Base-by-base conservation (phyloP, 2,888 invertebrate species). In the Cyrtodaria siliqua region DNA sequence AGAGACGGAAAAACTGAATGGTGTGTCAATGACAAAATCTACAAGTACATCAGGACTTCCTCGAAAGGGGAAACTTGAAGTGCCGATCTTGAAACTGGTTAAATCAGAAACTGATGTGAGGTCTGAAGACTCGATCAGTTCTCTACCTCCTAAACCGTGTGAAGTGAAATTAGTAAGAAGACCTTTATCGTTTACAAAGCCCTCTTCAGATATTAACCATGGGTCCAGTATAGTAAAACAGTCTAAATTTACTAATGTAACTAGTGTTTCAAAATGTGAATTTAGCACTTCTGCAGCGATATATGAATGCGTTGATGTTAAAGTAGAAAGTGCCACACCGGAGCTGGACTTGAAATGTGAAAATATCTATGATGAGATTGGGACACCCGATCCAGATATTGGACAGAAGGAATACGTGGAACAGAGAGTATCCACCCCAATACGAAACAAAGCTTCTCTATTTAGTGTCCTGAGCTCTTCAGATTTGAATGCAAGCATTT, bases 41-140 rank as follows among this genome's bases (percentile, higher is more conserved):
- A 23, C 23, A 14, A 52, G 53, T 52, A 52, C 53, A 18, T 18
- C 53, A 23, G 53, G 53, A 26, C 20, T 52, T 6, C 16, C 20
- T 4, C 4, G 6, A 12, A 26, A 2, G 3, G 53, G 16, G 20
- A 24, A 14, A 6, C 20, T 23, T 23, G 14, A 8, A 9, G 23
- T 23, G 8, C 16, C 16, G 4, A 9, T 14, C 16, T 26, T 52
- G 9, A 52, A 52, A 27, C 3, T 27, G 3, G 53, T 52, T 6
- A 52, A 52, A 52, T 52, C 53, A 27, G 53, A 52, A 14, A 23
- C 27, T 9, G 53, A 52, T 24, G 16, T 52, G 24, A 52, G 27
- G 8, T n/a, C 33, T 33, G 6, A 12, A 33, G 33, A 8, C 12
- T 33, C 33, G 4, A 33, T 12, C 12, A 33, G 12, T 12, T 33